Conservation (phyloP, 2,797 vertebrate genomes). For the Florisuga fusca region DNA sequence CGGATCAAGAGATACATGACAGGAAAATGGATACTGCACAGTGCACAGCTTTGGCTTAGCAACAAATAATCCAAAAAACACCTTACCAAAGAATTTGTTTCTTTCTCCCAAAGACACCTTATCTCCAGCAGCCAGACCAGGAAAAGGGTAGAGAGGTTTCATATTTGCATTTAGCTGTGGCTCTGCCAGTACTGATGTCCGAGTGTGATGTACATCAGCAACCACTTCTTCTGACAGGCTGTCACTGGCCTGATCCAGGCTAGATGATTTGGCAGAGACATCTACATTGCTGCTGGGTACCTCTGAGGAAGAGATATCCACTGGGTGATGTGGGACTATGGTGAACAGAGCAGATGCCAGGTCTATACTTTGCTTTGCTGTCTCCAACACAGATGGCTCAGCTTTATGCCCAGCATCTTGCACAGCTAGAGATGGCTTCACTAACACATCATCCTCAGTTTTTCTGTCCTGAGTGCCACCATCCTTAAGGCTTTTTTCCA, state of each 20-base stretch:
- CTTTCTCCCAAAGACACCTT: background rate
- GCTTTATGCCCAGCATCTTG: background rate
- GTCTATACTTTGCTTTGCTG: background rate
- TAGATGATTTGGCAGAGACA: background rate
- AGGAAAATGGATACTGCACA: background rate
- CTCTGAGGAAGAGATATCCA: background rate
- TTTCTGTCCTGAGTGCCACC: background rate
- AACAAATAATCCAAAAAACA: background rate
- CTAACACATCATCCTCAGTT: background rate
- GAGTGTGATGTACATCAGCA: fast-evolving
- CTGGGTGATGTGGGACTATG: fast-evolving
- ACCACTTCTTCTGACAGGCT: background rate
- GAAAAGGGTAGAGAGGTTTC: background rate
- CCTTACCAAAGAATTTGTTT: slow-evolving; percentile 39
- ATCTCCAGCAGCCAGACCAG: background rate
- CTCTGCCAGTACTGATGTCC: background rate
- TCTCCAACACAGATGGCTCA: background rate
- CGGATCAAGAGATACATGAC: background rate
- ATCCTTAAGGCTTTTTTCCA: background rate
- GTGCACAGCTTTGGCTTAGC: background rate
- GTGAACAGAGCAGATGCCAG: background rate
- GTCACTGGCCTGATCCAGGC: background rate
- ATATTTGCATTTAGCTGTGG: background rate
- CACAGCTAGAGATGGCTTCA: background rate
- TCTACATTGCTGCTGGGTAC: background rate